Conservation (phyloP, 2,113 vertebrate species). For the Trochalopteron elliotii region DNA sequence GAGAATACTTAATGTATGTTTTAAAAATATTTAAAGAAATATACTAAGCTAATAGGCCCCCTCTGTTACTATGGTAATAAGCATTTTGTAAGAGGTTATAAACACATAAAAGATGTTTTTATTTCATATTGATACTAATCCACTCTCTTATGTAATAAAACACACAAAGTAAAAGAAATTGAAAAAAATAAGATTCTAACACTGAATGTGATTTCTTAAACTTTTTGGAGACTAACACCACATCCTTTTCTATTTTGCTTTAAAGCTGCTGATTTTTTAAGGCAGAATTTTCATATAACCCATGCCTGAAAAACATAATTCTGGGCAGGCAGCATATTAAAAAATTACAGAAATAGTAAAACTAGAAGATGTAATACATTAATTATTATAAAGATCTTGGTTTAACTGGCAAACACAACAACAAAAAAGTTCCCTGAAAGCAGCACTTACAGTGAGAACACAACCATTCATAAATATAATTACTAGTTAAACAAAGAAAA, state of each 20-base stretch:
- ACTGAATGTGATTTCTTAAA: background rate
- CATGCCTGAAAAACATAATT: background rate
- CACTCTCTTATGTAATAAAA: background rate
- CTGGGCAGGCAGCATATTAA: background rate
- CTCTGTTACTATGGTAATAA: conserved; percentile 34
- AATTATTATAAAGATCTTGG: background rate
- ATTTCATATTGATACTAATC: background rate
- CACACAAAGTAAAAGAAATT: background rate
- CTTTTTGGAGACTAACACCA: background rate
- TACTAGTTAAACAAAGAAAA: background rate
- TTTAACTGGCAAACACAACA: conserved; percentile 16
- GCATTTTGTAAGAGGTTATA: background rate
- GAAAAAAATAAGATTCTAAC: background rate
- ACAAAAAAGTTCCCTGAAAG: background rate
- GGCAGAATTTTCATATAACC: background rate
- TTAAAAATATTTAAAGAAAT: conserved; percentile 3
- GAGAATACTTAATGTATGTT: background rate
- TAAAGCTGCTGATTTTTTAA: conserved; percentile 24
- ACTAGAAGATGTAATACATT: background rate
- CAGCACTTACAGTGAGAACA: background rate
- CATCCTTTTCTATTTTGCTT: background rate
- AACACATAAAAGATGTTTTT: background rate
- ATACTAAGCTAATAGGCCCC: background rate
- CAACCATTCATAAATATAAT: background rate
- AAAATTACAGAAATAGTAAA: background rate